Percentiles rank a stretch among this genome's conserved stretches.
These are phyloP conservation scores for Bungarus multicinctus DNA, from an alignment of 2,113 vertebrate species.

Conservation along the genomic window DNA sequence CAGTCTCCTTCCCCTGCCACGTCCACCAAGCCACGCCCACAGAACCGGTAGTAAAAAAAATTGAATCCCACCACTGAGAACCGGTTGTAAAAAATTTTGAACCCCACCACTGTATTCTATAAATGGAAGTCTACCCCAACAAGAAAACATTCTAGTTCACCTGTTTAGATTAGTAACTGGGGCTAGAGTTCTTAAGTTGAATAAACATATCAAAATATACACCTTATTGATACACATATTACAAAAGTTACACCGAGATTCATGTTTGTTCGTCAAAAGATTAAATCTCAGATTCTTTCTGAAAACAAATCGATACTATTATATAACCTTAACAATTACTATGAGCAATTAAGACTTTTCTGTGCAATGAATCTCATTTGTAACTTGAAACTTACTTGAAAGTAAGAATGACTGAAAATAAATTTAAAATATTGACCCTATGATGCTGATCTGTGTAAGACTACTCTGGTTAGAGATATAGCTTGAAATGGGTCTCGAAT, in stretches of 20 bases:
- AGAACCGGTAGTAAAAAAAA: too few relatives aligned
- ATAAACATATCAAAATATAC: background rate
- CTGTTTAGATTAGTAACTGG: background rate
- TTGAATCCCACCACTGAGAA: too few relatives aligned
- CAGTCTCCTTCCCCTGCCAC: too few relatives aligned
- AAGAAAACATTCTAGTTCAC: background rate
- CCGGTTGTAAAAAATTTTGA: too few relatives aligned
- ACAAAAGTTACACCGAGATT: background rate
- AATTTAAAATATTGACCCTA: background rate
- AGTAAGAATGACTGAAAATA: background rate
- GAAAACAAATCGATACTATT: background rate
- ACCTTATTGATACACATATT: background rate
- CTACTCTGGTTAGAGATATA: background rate
- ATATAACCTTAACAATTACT: background rate
- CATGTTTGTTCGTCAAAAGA: background rate
- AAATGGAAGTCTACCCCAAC: background rate
- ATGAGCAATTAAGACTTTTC: background rate
- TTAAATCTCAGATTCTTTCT: background rate
- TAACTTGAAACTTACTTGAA: background rate
- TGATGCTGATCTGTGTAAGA: background rate
- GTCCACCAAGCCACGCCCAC: too few relatives aligned
- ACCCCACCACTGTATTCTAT: background rate
- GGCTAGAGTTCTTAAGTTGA: background rate
- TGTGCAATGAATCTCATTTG: background rate
- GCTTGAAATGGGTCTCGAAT: background rate